Percentiles rank a stretch among this genome's conserved stretches.
phyloP scores from a whole-genome alignment of 2,797 vertebrate genomes.

The Pseudopleuronectes americanus region DNA sequence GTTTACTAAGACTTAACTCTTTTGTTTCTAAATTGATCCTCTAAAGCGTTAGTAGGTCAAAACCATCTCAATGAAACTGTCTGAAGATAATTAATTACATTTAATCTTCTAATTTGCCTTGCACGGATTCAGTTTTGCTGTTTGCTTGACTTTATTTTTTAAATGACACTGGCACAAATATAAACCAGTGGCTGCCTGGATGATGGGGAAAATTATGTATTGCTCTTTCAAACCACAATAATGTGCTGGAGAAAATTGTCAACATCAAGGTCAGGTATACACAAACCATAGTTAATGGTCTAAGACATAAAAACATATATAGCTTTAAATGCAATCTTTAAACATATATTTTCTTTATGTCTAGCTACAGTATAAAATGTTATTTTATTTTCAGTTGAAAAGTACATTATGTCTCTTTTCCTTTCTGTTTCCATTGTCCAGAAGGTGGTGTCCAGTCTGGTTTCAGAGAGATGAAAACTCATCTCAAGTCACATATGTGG shows the following conservation, averaged over 20 bases:
- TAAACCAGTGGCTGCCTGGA: constrained; percentile 7
- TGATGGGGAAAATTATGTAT: neutral
- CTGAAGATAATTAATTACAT: constrained; percentile 6
- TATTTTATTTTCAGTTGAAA: constrained; percentile 29
- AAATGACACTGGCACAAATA: neutral
- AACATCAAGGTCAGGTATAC: constrained; percentile 16
- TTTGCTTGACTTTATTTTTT: neutral
- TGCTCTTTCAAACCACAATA: constrained; percentile 7
- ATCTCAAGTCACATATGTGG: constrained; percentile 14
- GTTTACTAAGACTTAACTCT: constrained; percentile 10
- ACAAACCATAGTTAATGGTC: constrained; percentile 19
- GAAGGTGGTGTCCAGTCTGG: constrained; percentile 32
- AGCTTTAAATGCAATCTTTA: constrained; percentile 32
- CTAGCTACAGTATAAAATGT: constrained; percentile 56
- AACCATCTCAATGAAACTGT: neutral
- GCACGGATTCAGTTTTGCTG: neutral
- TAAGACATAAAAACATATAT: constrained; percentile 22
- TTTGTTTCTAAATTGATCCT: neutral
- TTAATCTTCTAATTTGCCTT: neutral
- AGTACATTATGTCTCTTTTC: constrained; percentile 32
- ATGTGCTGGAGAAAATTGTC: constrained; percentile 22
- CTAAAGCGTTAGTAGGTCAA: neutral
- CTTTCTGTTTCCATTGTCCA: constrained; percentile 22
- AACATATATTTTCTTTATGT: constrained; percentile 34
- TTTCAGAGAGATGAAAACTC: constrained; percentile 25